Evolutionary conservation across 2,888 invertebrate species (phyloP), one percentile per base, ranked within the genome.

Genomic region (Gryllus longicercus): DNA sequence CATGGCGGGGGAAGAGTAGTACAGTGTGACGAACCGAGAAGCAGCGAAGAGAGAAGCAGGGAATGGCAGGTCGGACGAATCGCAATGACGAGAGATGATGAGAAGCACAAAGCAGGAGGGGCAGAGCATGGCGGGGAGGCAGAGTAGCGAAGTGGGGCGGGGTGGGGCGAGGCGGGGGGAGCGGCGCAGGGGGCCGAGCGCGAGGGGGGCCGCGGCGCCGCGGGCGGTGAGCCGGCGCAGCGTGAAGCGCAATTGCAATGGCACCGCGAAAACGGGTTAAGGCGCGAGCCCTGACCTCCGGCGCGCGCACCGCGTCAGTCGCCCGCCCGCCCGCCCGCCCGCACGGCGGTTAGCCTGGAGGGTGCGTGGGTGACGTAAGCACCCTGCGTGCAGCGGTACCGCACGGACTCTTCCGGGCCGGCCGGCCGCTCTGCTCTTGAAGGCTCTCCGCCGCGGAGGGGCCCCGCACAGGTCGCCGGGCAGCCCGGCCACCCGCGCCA

Each of bases 301-400:
- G 63, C n/a, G 63, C 63, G 38, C 38, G 38, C 38, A 5, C 38
- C 38, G 38, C 38, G 38, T 38, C 38, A 38, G 38, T 38, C 38
- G 38, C 0, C 38, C 38, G 38, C 16, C 63, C 63, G 63, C 12
- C 12, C 63, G 63, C 12, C 16, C 63, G 63, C 14, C 16, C 63
- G 63, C 16, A 11, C 63, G 63, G 63, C n/a, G 8, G 63, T 63
- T 63, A n/a, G 63, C 63, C 63, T 63, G 63, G 16, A 63, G 63
- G 63, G 63, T 63, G 63, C 63, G 63, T 63, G 63, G 63, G 63
- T 63, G 63, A 63, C 63, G 63, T 63, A 63, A 63, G 63, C 63
- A 63, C 63, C 63, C 63, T 63, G 63, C 63, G 63, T 63, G 63
- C 63, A 63, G 63, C 63, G 63, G 63, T 63, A 63, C 63, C 14